A percentile compares a stretch with the other conserved stretches of the same genome.
These are phyloP conservation scores for Gorilla gorilla DNA, from an alignment of 2,113 vertebrate genomes.

Conservation along the genomic window DNA sequence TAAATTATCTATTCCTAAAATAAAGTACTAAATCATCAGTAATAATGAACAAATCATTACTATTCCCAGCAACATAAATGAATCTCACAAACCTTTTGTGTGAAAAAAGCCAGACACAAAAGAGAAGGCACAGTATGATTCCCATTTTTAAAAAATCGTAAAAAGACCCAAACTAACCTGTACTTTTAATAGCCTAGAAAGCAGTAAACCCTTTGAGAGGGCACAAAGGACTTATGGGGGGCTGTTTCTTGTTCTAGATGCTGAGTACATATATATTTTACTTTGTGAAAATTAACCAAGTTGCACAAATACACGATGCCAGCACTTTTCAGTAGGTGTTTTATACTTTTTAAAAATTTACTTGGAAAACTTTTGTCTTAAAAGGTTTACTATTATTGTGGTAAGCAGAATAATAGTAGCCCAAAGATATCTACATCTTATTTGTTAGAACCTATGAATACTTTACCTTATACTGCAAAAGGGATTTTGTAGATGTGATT, in stretches of 20 bases:
- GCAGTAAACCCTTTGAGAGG: neutral
- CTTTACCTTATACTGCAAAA: neutral
- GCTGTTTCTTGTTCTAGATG: neutral
- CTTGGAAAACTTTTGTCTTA: neutral
- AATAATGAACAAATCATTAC: neutral
- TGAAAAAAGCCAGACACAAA: neutral
- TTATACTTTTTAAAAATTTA: neutral
- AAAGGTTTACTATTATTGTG: neutral
- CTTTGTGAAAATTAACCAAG: neutral
- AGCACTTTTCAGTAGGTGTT: neutral
- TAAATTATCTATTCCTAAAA: neutral
- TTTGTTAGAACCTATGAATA: neutral
- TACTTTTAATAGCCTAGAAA: neutral
- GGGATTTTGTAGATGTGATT: neutral
- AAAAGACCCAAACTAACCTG: neutral
- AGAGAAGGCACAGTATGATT: neutral
- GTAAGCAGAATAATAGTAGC: neutral
- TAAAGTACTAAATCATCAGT: neutral
- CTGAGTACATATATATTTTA: neutral
- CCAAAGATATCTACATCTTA: neutral
- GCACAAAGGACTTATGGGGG: neutral
- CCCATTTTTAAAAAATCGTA: neutral
- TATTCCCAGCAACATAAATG: neutral
- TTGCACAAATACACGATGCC: neutral
- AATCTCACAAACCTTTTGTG: neutral